Percentiles rank a stretch among this genome's conserved stretches.
Conservation (phyloP, 2,113 vertebrate genomes). For the Hiodon tergisus region DNA sequence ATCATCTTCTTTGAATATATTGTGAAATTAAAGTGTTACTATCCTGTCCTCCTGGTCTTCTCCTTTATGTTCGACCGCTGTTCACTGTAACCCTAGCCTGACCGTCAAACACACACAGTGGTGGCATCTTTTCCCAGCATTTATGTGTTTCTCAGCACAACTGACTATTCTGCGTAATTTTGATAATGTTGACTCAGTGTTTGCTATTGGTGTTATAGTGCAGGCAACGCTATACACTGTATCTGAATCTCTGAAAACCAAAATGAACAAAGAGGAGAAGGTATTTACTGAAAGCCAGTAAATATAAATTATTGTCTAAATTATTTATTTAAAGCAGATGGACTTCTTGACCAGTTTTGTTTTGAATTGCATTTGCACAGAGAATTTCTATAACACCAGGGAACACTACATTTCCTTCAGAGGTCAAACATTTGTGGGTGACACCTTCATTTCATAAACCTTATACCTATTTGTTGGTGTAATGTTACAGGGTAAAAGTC, state of each 20-base stretch:
- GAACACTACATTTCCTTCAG: not conserved
- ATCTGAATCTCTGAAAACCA: too few species aligned
- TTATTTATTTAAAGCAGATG: too few species aligned
- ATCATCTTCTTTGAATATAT: not conserved
- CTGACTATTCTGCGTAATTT: too few species aligned
- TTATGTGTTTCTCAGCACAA: too few species aligned
- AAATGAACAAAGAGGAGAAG: too few species aligned
- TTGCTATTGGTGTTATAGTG: too few species aligned
- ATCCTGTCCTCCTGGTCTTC: not conserved
- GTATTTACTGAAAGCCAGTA: too few species aligned
- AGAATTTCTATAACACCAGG: constrained; percentile 1
- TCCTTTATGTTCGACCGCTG: not conserved
- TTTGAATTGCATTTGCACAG: constrained; percentile 4
- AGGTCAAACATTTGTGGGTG: not conserved
- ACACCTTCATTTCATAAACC: constrained; percentile 9
- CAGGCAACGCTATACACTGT: too few species aligned
- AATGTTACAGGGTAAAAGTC: constrained; percentile 29
- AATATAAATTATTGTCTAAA: too few species aligned
- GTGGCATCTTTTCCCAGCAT: not conserved
- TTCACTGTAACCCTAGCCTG: not conserved
- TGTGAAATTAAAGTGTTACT: constrained; percentile 15
- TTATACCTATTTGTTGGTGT: constrained; percentile 30
- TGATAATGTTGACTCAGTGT: too few species aligned
- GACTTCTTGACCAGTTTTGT: too few species aligned
- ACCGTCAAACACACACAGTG: not conserved